Conservation (phyloP, 1,140 invertebrate genomes). For the Megalonaias nervosa region DNA sequence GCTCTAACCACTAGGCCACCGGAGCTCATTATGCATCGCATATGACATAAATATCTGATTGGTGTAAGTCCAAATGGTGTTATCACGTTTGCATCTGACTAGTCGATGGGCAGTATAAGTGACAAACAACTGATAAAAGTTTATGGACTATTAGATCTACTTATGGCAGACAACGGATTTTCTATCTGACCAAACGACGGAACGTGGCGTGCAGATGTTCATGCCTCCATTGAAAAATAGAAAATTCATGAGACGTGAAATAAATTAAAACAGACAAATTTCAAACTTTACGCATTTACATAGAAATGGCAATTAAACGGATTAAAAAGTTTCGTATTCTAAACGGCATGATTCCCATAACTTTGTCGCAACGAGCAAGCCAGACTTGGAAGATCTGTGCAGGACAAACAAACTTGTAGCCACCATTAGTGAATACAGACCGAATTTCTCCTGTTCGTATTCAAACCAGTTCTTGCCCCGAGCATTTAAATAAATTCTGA, state of each 20-base stretch:
- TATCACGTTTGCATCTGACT: constrained; percentile 22
- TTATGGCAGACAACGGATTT: constrained; percentile 35
- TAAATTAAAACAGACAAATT: not conserved
- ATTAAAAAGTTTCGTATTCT: constrained; percentile 30
- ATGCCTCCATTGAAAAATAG: constrained; percentile 39
- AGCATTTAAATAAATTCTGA: too few species aligned
- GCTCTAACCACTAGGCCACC: too few species aligned
- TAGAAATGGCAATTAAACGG: constrained; percentile 26
- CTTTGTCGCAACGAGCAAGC: not conserved
- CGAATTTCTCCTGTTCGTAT: too few species aligned
- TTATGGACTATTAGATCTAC: constrained; percentile 20
- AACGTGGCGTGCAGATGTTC: constrained; percentile 19
- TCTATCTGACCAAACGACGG: constrained; percentile 2
- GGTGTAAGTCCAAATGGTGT: constrained; percentile 35
- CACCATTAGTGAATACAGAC: constrained; percentile 7
- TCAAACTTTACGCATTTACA: constrained; percentile 27
- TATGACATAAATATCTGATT: constrained; percentile 30
- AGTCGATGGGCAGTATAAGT: constrained; percentile 26
- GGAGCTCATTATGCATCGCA: constrained; percentile 28
- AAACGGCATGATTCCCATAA: constrained; percentile 21
- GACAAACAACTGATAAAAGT: constrained; percentile 35
- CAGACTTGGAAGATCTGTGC: constrained; percentile 21
- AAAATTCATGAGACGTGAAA: constrained; percentile 13
- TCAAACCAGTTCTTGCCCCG: too few species aligned
- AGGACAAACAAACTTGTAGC: constrained; percentile 18